phyloP scores from a whole-genome alignment of 2,888 invertebrate species.

The Clivina fossor region DNA sequence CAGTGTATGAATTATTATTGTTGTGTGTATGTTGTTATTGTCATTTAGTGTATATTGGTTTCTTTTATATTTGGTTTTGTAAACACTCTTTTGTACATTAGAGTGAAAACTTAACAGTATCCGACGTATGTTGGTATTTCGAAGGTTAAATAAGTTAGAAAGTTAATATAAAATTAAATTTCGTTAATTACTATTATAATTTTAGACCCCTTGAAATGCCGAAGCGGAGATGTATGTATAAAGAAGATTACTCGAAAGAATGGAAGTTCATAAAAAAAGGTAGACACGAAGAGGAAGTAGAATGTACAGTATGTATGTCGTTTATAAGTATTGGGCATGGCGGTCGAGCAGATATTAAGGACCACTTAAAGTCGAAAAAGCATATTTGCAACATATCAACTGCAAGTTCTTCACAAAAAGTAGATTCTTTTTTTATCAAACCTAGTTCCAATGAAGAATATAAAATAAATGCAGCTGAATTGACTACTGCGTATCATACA shows the following conservation, averaged over 20 bases:
- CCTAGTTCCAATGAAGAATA: constrained; percentile 20
- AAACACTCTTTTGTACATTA: no score
- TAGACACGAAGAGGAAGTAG: constrained; percentile 13
- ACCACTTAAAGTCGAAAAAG: constrained; percentile 7
- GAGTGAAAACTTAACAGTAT: no score
- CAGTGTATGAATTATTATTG: no score
- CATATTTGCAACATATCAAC: constrained; percentile 15
- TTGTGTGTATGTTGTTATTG: no score
- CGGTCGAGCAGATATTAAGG: constrained; percentile 13
- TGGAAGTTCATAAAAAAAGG: constrained; percentile 24
- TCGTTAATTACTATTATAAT: no score
- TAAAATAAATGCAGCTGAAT: constrained; percentile 16
- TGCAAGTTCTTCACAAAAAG: constrained; percentile 14
- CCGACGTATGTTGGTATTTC: no score
- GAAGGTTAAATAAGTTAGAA: no score
- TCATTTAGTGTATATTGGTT: no score
- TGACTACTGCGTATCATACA: constrained; percentile 13
- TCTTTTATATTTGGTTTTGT: no score
- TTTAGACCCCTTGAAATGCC: no score
- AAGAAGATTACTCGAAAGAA: constrained; percentile 25
- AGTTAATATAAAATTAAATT: no score
- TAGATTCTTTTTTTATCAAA: constrained; percentile 15
- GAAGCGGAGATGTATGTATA: constrained; percentile 20
- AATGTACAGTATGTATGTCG: constrained; percentile 9
- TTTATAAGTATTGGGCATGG: constrained; percentile 10